These are phyloP conservation scores for Lepidotrigona ventralis DNA, from an alignment of 1,140 invertebrate genomes.

Conservation along the genomic window DNA sequence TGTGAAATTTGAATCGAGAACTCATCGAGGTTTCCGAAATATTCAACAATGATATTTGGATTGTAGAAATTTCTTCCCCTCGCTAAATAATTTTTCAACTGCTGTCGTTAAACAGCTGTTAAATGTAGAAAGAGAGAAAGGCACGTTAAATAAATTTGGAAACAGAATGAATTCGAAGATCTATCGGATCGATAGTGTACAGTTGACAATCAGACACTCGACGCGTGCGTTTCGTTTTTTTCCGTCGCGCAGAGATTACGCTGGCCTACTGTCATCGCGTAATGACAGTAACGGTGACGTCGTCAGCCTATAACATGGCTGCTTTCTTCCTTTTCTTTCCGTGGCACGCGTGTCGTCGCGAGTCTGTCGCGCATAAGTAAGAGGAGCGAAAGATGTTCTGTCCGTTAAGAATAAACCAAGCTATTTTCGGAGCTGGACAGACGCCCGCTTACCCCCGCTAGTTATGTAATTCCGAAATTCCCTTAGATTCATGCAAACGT, in stretches of 20 bases:
- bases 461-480: constrained; percentile 76
- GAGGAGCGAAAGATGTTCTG: constrained; percentile 73
- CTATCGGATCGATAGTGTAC: neutral
- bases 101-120: neutral
- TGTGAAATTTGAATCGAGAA: too few relatives aligned
- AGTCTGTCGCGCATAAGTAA: constrained; percentile 59
- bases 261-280: constrained; percentile 25
- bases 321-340: constrained; percentile 48
- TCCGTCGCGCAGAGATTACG: constrained; percentile 5
- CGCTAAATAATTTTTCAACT: neutral
- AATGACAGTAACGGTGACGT: constrained; percentile 36
- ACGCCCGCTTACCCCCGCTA: constrained; percentile 72
- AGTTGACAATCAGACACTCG: neutral
- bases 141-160: neutral
- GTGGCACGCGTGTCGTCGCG: constrained; percentile 30
- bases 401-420: constrained; percentile 77
- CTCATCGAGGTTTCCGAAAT: neutral
- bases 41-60: too few relatives aligned
- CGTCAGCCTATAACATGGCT: constrained; percentile 22
- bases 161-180: neutral
- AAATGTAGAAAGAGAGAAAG: neutral
- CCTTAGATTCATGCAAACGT: constrained; percentile 64
- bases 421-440: constrained; percentile 78
- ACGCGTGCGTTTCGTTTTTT: neutral
- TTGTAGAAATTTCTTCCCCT: neutral